phyloP scores from a whole-genome alignment of 2,797 vertebrate species.

The Sebastes iracundus region DNA sequence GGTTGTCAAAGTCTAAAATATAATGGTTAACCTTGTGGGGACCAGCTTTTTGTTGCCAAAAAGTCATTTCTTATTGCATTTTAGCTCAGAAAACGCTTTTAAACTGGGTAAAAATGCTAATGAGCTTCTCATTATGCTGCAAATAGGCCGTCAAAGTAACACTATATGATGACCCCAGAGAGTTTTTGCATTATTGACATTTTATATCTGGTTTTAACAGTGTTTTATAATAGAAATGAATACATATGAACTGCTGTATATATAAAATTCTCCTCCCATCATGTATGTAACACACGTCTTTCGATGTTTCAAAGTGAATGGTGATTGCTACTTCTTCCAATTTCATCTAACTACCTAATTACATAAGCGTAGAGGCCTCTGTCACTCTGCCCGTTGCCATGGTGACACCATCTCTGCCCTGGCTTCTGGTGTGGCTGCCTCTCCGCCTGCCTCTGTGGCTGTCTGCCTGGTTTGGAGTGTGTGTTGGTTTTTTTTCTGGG shows the following conservation, averaged over 20 bases:
- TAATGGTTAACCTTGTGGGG: too few relatives aligned
- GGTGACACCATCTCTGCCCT: constrained; percentile 52
- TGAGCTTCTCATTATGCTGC: neutral
- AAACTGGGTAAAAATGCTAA: neutral
- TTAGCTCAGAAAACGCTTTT: neutral
- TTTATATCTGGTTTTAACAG: neutral
- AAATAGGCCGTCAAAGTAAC: neutral
- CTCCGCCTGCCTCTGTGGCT: neutral
- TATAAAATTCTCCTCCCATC: neutral
- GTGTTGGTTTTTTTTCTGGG: constrained; percentile 31
- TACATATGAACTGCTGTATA: neutral
- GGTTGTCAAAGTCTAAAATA: too few relatives aligned
- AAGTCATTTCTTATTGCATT: neutral
- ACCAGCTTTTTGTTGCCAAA: neutral
- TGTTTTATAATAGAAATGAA: neutral
- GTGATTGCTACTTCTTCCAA: constrained; percentile 40
- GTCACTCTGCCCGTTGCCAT: constrained; percentile 69
- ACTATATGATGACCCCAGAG: neutral
- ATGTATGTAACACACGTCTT: neutral
- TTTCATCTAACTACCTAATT: constrained; percentile 57
- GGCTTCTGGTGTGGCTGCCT: constrained; percentile 21
- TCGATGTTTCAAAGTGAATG: constrained; percentile 14
- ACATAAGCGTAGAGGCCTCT: constrained; percentile 36
- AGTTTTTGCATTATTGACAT: neutral
- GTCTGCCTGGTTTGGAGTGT: constrained; percentile 20